These are phyloP conservation scores for Cranoglanis bouderius DNA, from an alignment of 2,113 vertebrate genomes.

Conservation along the genomic window DNA sequence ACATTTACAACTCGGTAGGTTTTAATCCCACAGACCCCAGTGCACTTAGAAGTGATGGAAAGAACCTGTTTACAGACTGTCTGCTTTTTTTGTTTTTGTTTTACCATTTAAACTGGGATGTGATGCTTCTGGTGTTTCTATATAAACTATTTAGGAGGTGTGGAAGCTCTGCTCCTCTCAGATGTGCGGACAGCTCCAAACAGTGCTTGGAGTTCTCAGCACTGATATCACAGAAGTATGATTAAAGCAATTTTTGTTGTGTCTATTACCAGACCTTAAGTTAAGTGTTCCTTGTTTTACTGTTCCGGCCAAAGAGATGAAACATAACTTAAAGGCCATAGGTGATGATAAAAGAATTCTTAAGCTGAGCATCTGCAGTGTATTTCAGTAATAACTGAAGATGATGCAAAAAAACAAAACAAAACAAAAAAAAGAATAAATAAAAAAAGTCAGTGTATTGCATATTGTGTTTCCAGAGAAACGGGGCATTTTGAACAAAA, in stretches of 20 bases:
- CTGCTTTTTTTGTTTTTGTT: neutral
- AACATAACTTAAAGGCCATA: neutral
- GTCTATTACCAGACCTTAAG: neutral
- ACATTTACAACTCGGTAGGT: neutral
- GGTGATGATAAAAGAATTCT: neutral
- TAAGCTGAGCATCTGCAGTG: neutral
- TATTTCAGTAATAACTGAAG: neutral
- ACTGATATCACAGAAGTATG: neutral
- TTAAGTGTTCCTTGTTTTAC: neutral
- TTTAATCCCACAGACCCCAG: neutral
- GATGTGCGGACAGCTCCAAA: neutral
- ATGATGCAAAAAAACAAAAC: neutral
- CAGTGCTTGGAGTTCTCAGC: neutral
- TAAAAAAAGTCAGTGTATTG: neutral
- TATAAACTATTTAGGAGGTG: neutral
- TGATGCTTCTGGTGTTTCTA: neutral
- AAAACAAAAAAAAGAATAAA: too few relatives aligned
- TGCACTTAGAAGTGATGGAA: neutral
- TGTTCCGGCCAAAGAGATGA: neutral
- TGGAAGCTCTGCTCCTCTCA: neutral
- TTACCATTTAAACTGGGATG: neutral
- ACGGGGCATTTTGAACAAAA: neutral
- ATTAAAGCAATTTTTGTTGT: neutral
- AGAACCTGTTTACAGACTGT: constrained; percentile 7
- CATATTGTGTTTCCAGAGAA: neutral